Evolutionary conservation across 2,113 vertebrate genomes (phyloP).

Genomic region (Python bivittatus): DNA sequence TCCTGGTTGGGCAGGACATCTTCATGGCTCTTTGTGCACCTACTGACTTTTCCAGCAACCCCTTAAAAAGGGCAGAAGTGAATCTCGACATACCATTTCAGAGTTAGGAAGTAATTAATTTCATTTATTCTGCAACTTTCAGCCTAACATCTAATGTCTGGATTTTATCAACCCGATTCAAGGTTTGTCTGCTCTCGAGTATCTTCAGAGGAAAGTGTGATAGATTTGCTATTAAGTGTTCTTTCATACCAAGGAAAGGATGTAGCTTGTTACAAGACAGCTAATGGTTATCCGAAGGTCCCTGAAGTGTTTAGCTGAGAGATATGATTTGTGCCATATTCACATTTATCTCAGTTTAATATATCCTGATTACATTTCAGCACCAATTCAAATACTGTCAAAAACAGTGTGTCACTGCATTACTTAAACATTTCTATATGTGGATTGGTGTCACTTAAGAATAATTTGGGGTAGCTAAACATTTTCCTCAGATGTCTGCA

Average conservation of each 20-base stretch:
- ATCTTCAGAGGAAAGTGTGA: not conserved
- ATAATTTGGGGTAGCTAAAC: not conserved
- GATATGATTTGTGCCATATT: not conserved
- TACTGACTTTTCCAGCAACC: not conserved
- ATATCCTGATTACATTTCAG: not conserved
- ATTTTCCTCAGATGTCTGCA: not conserved
- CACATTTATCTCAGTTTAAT: not conserved
- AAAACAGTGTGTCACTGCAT: not conserved
- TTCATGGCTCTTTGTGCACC: not conserved
- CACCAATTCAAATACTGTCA: slow-evolving; percentile 1
- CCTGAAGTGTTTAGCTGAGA: not conserved
- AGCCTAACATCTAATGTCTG: not conserved
- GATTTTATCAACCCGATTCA: not conserved
- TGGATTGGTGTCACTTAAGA: not conserved
- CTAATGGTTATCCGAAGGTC: not conserved
- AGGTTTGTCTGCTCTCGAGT: not conserved
- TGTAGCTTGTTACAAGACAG: not conserved
- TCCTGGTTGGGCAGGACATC: not conserved
- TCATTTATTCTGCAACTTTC: not conserved
- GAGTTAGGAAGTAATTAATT: not conserved
- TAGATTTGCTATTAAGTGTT: not conserved
- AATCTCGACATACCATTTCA: not conserved
- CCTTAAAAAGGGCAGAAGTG: not conserved
- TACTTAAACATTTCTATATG: not conserved
- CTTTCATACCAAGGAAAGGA: not conserved